Base-by-base conservation (phyloP, 2,888 invertebrate species). In the Diloba caeruleocephala region DNA sequence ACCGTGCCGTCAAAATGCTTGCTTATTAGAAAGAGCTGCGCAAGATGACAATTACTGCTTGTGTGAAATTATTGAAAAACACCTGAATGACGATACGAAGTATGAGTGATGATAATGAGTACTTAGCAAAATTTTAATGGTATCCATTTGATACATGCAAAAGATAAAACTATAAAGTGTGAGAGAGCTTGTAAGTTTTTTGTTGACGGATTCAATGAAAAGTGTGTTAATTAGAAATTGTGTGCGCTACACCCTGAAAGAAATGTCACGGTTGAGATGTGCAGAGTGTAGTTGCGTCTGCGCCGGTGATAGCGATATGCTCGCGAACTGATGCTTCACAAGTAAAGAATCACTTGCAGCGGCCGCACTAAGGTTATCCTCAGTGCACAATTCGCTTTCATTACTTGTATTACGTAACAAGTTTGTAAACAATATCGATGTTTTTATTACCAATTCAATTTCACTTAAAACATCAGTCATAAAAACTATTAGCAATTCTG, bases 251-350 rank as follows among this genome's bases (percentile, higher is more conserved):
- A 77, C 89, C 87, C 90, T 89, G 80, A 84, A 81, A 84, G 81
- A 84, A 81, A 80, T 84, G 90, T 92, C 82, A 90, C 90, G 92
- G 84, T 92, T 82, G 90, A 86, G 82, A 82, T 87, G 77, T 76
- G 71, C 72, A 77, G 77, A 82, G 75, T 75, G 72, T 75, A 76
- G 74, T 71, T 65, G 77, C 71, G 71, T 41, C 72, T 73, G 65
- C 63, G 71, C 53, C 61, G 59, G 76, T 72, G 73, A 78, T 77
- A 74, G 57, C 32, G 56, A 32, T 21, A 12, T 59, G 72, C 71
- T 53, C 68, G 65, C 55, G 65, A 55, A 50, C 70, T 54, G 56
- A 61, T 55, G 72, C 52, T 59, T 71, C 81, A 80, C 69, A 78
- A 80, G 73, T 74, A 65, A 78, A 76, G 81, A 82, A 76, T 70